Evolutionary conservation across 2,797 vertebrate species (phyloP).

Genomic region (Sparidentex hasta): DNA sequence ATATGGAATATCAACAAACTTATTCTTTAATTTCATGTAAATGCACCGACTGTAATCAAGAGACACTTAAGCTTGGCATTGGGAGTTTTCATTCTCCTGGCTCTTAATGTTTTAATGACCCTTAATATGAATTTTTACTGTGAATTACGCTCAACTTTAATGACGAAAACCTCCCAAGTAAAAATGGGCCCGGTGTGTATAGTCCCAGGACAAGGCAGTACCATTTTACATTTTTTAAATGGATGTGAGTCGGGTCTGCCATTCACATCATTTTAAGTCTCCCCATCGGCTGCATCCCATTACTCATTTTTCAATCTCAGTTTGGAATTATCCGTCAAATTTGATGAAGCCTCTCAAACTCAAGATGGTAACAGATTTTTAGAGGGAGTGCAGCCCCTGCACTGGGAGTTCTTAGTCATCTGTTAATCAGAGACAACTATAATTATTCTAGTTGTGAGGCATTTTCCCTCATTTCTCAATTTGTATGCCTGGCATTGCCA

Average conservation of each 20-base stretch:
- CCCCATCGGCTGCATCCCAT: constrained; percentile 33
- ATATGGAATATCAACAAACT: neutral
- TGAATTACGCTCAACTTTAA: constrained; percentile 44
- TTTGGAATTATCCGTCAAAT: constrained; percentile 57
- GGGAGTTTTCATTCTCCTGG: neutral
- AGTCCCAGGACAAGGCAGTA: constrained; percentile 9
- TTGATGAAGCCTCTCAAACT: constrained; percentile 69
- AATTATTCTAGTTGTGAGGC: constrained; percentile 52
- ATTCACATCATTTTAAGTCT: constrained; percentile 24
- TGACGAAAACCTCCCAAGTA: neutral
- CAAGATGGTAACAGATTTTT: constrained; percentile 73
- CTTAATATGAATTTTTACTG: constrained; percentile 48
- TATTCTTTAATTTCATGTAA: neutral
- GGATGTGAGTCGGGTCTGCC: constrained; percentile 6
- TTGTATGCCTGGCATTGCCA: constrained; percentile 52
- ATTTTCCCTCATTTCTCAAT: constrained; percentile 60
- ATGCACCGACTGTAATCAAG: neutral
- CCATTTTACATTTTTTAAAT: constrained; percentile 18
- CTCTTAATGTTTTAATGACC: constrained; percentile 42
- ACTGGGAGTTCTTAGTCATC: constrained; percentile 64
- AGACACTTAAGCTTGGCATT: constrained; percentile 10
- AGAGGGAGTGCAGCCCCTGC: constrained; percentile 36
- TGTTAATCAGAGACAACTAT: constrained; percentile 68
- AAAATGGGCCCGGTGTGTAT: constrained; percentile 10
- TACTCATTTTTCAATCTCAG: constrained; percentile 55